Evolutionary conservation across 2,888 invertebrate genomes (phyloP).

Genomic region (Chloroclystis v-ata): DNA sequence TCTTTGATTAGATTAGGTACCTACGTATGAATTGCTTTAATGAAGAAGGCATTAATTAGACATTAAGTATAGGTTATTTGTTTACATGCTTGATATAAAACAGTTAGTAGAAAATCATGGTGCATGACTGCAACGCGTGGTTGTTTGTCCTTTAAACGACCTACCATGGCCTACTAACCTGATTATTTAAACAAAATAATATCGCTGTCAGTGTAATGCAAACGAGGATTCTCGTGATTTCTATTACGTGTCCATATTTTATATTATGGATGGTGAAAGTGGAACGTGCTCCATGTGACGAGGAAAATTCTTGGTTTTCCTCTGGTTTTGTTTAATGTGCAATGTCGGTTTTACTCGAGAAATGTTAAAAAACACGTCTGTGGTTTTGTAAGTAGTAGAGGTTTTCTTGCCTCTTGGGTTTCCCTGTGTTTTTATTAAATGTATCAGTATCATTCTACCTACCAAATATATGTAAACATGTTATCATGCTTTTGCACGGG

Average conservation of each 20-base stretch:
- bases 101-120: background rate
- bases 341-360: background rate
- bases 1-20: background rate
- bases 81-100: too few relatives aligned
- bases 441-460: too few relatives aligned
- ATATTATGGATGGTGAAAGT: slow-evolving; percentile 10
- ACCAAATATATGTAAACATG: too few relatives aligned
- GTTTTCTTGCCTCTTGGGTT: background rate
- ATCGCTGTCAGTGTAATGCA: slow-evolving; percentile 2
- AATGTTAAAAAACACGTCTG: background rate
- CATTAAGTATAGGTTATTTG: background rate
- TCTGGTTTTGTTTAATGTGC: slow-evolving; percentile 8
- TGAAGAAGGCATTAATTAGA: too few relatives aligned
- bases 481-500: too few relatives aligned
- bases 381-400: background rate
- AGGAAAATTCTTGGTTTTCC: slow-evolving; percentile 16
- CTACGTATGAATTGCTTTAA: too few relatives aligned
- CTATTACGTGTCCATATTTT: slow-evolving; percentile 7
- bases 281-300: slow-evolving; percentile 5
- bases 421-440: slow-evolving; percentile 8
- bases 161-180: slow-evolving; percentile 28
- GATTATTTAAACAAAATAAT: slow-evolving; percentile 20
- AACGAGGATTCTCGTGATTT: slow-evolving; percentile 10
- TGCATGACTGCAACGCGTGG: slow-evolving; percentile 10
- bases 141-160: slow-evolving; percentile 11